A percentile compares a stretch with the other conserved stretches of the same genome.
These are phyloP conservation scores for Apis cerana DNA, from an alignment of 1,140 invertebrate species.

Conservation along the genomic window DNA sequence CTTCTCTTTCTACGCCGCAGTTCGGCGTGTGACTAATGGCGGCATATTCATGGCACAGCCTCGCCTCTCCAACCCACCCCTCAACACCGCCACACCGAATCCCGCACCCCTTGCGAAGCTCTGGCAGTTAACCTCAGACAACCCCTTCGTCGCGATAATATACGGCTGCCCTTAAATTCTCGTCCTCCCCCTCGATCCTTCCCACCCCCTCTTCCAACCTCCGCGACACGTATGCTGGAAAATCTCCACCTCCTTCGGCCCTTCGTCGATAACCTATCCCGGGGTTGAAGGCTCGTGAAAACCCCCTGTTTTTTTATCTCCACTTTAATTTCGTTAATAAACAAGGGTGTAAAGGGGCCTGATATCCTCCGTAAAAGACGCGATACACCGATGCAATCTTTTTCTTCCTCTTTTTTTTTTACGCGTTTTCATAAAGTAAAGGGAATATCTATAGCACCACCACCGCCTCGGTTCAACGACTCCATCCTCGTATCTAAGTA, in stretches of 20 bases:
- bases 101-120: constrained; percentile 58
- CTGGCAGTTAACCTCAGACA: constrained; percentile 71
- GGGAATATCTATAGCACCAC: neutral
- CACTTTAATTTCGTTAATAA: constrained; percentile 12
- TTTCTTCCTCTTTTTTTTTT: neutral
- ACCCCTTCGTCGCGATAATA: constrained; percentile 67
- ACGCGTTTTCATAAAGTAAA: constrained; percentile 4
- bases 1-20: constrained; percentile 65
- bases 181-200: constrained; percentile 50
- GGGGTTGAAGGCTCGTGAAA: neutral
- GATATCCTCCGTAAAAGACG: neutral
- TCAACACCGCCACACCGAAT: constrained; percentile 35
- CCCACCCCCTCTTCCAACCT: constrained; percentile 11
- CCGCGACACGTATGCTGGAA: constrained; percentile 28
- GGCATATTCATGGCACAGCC: constrained; percentile 66
- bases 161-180: constrained; percentile 69
- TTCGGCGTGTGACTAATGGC: constrained; percentile 71
- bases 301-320: neutral
- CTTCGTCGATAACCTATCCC: neutral
- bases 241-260: neutral
- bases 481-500: neutral
- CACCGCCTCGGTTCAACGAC: neutral
- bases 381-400: no score
- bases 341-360: neutral
- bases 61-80: constrained; percentile 35